Evolutionary conservation across 2,113 vertebrate species (phyloP).

Genomic region (Arenaria interpres): DNA sequence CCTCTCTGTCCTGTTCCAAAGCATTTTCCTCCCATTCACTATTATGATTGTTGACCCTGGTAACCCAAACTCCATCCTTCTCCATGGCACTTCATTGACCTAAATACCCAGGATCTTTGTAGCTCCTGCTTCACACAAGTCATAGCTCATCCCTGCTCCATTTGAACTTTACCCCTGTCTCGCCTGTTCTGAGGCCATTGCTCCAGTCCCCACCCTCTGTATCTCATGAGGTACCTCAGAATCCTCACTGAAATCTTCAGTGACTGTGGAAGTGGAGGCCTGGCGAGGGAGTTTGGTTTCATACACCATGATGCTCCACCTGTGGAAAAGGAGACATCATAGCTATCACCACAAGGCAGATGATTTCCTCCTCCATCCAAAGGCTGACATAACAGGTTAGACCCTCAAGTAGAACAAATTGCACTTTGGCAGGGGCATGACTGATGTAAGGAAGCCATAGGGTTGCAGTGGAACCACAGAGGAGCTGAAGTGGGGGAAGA

Average conservation of each 20-base stretch:
- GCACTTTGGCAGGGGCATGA: not conserved
- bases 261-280: slow-evolving; percentile 81
- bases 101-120: not conserved
- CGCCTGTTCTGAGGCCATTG: not conserved
- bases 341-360: not conserved
- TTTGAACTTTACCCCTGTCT: not conserved
- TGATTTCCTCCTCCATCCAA: not conserved
- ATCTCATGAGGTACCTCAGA: slow-evolving; percentile 83
- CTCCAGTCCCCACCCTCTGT: not conserved
- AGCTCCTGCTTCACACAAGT: not conserved
- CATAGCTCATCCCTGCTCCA: not conserved
- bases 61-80: not conserved
- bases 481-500: not conserved
- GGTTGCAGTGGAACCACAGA: not conserved
- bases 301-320: slow-evolving; percentile 98
- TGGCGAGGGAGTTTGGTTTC: slow-evolving; percentile 93
- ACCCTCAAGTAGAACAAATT: not conserved
- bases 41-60: not conserved
- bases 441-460: not conserved
- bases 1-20: not conserved
- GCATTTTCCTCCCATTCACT: not conserved
- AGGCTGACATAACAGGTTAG: not conserved
- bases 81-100: not conserved
- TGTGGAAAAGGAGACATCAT: slow-evolving; percentile 46
- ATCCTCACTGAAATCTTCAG: slow-evolving; percentile 90